Evolutionary conservation across 2,113 vertebrate genomes (phyloP).

Genomic region (Catharus fuscescens): DNA sequence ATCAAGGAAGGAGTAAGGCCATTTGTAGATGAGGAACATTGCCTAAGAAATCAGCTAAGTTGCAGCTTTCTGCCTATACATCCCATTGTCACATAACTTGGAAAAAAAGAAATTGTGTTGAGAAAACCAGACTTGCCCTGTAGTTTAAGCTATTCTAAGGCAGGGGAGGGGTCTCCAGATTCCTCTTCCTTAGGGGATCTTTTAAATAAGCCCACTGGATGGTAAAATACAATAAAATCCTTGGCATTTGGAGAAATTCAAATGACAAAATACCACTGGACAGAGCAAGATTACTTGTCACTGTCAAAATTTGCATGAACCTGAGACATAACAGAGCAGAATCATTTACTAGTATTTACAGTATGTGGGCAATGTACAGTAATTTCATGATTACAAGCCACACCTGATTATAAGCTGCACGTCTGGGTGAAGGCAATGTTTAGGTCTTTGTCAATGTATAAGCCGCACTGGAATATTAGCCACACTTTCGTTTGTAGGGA

Average conservation of each 20-base stretch:
- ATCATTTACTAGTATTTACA: conserved; percentile 22
- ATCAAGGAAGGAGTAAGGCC: conserved; percentile 51
- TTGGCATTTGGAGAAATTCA: conserved; percentile 65
- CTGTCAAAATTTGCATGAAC: conserved; percentile 26
- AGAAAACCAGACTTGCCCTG: conserved; percentile 1
- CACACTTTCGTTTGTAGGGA: too few relatives aligned
- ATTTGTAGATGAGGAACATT: background rate
- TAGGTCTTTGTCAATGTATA: too few relatives aligned
- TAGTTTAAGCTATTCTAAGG: conserved; percentile 43
- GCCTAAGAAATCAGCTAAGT: conserved; percentile 8
- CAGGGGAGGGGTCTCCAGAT: background rate
- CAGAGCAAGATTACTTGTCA: conserved; percentile 35
- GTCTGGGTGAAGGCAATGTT: too few relatives aligned
- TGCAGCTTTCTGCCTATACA: background rate
- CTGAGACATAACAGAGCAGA: background rate
- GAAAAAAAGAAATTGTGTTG: background rate
- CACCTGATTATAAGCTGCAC: too few relatives aligned
- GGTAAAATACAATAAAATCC: conserved; percentile 61
- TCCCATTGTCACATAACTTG: conserved; percentile 10
- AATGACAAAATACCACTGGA: conserved; percentile 63
- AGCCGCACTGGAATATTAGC: too few relatives aligned
- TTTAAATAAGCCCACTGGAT: conserved; percentile 61
- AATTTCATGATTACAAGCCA: too few relatives aligned
- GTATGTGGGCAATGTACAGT: background rate
- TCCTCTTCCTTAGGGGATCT: conserved; percentile 24